Conservation (phyloP, 2,113 vertebrate genomes). For the Antechinus stuartii region DNA sequence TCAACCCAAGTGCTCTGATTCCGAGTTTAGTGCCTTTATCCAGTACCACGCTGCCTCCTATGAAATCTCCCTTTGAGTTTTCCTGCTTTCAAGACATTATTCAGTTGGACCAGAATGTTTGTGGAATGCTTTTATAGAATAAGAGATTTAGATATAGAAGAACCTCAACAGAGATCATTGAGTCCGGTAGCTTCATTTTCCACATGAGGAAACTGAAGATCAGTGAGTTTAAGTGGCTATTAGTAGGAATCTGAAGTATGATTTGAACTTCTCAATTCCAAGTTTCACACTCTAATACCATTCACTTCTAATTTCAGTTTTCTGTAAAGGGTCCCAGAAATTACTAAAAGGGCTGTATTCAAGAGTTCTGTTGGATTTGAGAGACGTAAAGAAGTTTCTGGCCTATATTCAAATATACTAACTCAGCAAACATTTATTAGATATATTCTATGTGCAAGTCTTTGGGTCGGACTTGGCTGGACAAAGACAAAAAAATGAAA, state of each 20-base stretch:
- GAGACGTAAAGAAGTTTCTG: background rate
- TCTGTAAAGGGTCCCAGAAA: background rate
- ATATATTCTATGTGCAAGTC: background rate
- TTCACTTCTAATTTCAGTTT: background rate
- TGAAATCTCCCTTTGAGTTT: background rate
- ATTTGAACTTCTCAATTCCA: background rate
- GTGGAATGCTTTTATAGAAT: background rate
- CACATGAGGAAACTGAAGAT: background rate
- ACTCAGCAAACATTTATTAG: background rate
- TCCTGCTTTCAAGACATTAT: background rate
- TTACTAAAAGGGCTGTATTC: background rate
- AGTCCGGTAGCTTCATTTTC: background rate
- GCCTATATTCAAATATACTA: background rate
- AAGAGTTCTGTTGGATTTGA: background rate
- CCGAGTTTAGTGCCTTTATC: background rate
- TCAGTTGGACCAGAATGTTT: background rate
- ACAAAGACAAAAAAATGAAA: background rate
- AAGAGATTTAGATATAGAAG: background rate
- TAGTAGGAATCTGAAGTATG: background rate
- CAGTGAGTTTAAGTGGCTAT: background rate
- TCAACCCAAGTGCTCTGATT: background rate
- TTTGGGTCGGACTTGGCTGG: background rate
- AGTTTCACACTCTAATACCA: background rate
- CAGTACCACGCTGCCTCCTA: background rate
- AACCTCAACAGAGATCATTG: background rate